A percentile compares a stretch with the other conserved stretches of the same genome.
phyloP scores from a whole-genome alignment of 1,140 invertebrate genomes.

The Drosophila watanabei region DNA sequence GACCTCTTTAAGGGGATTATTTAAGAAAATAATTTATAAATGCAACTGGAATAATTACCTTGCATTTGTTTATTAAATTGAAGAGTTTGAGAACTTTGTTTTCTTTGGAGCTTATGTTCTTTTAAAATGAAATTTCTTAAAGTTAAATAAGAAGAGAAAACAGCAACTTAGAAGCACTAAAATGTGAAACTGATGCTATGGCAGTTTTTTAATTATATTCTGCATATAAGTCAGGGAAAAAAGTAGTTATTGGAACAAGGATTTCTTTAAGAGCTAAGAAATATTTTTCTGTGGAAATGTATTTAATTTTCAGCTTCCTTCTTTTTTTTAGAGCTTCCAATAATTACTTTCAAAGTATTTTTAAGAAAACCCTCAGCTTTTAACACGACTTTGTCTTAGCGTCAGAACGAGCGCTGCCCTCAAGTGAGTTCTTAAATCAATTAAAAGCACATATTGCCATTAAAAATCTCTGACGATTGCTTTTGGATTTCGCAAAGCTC shows the following conservation, averaged over 20 bases:
- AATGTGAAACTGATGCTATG: not conserved
- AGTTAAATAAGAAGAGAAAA: not conserved
- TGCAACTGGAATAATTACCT: conserved; percentile 3
- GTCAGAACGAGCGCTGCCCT: not conserved
- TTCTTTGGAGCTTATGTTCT: not conserved
- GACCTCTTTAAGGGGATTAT: conserved; percentile 25
- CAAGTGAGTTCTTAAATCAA: conserved; percentile 5
- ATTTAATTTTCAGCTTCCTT: not conserved
- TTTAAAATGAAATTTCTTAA: not conserved
- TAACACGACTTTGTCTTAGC: not conserved
- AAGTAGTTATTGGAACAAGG: too few species aligned
- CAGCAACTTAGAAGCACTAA: not conserved
- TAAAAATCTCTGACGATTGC: not conserved
- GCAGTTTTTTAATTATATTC: not conserved
- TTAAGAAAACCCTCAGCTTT: not conserved
- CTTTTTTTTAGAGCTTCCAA: not conserved
- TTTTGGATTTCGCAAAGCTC: conserved; percentile 10
- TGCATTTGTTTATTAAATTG: conserved; percentile 3
- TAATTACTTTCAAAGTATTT: not conserved
- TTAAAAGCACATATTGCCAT: conserved; percentile 1
- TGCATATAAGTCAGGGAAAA: not conserved
- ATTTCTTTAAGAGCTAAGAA: too few species aligned
- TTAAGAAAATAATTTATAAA: conserved; percentile 1
- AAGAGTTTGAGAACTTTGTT: not conserved
- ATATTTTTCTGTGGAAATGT: too few species aligned